Evolutionary conservation across 2,888 invertebrate species (phyloP).

Genomic region (Osmoderma eremita): DNA sequence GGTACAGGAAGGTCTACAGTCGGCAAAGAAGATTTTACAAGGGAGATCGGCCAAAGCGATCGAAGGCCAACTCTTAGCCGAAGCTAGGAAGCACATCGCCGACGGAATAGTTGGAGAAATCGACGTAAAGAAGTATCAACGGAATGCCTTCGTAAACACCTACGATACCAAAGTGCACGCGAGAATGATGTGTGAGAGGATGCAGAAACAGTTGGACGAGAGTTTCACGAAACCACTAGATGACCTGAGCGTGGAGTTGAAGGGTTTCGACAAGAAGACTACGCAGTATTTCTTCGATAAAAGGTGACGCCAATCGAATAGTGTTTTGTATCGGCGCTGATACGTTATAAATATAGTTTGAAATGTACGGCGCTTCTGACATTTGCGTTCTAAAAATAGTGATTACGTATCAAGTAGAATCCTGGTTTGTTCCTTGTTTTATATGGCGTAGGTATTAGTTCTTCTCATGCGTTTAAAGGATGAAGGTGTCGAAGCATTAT

Average conservation of each 20-base stretch:
- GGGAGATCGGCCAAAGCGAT: slow-evolving; percentile 83
- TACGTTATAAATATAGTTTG: slow-evolving; percentile 24
- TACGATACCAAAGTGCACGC: slow-evolving; percentile 57
- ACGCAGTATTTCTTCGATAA: slow-evolving; percentile 70
- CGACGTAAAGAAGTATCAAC: slow-evolving; percentile 53
- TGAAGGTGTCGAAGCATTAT: no score
- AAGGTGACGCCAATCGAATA: slow-evolving; percentile 67
- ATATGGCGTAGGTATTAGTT: no score
- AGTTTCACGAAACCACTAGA: slow-evolving; percentile 70
- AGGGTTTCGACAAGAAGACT: slow-evolving; percentile 71
- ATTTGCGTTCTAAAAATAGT: no score
- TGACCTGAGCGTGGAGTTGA: slow-evolving; percentile 71
- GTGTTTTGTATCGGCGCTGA: slow-evolving; percentile 46
- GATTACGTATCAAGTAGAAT: no score
- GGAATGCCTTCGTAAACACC: slow-evolving; percentile 50
- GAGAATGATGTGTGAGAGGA: slow-evolving; percentile 62
- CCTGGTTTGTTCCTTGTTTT: no score
- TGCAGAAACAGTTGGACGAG: slow-evolving; percentile 65
- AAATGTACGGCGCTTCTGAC: neutral
- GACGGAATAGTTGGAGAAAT: slow-evolving; percentile 63
- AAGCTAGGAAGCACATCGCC: slow-evolving; percentile 67
- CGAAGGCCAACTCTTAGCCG: slow-evolving; percentile 71
- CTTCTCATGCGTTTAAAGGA: no score
- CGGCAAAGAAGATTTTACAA: slow-evolving; percentile 68
- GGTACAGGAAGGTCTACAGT: slow-evolving; percentile 60